A percentile compares a stretch with the other conserved stretches of the same genome.
These are phyloP conservation scores for Amiota communis DNA, from an alignment of 2,888 invertebrate genomes.

Conservation along the genomic window DNA sequence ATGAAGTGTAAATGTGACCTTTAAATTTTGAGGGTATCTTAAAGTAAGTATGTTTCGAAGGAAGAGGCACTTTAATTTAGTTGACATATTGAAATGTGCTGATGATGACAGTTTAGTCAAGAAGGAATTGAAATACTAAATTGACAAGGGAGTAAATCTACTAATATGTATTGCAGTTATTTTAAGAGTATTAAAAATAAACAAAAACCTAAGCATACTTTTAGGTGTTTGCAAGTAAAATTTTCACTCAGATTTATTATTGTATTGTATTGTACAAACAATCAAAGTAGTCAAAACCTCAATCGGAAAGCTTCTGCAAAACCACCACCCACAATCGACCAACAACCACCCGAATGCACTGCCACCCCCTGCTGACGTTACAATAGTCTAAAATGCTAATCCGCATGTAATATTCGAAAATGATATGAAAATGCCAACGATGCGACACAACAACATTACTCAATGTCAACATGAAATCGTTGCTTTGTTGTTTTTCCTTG, in stretches of 20 bases:
- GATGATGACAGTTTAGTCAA: no score
- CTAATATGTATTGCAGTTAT: no score
- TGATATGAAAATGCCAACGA: constrained; percentile 62
- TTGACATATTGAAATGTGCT: no score
- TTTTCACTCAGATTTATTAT: not conserved
- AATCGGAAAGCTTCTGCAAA: not conserved
- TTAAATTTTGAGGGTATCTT: no score
- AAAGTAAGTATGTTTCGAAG: no score
- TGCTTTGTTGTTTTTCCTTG: constrained; percentile 34
- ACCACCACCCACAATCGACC: constrained; percentile 50
- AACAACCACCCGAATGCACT: constrained; percentile 28
- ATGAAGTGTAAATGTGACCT: no score
- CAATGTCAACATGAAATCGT: constrained; percentile 66
- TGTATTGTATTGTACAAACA: no score
- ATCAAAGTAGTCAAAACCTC: no score
- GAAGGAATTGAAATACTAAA: no score
- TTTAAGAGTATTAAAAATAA: no score
- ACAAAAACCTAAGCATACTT: not conserved
- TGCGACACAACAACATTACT: constrained; percentile 56
- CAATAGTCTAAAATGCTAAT: constrained; percentile 65
- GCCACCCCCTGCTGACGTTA: constrained; percentile 59
- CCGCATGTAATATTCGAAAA: constrained; percentile 69
- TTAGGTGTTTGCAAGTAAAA: not conserved
- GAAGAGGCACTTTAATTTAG: no score
- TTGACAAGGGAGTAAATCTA: no score